These are phyloP conservation scores for Podargus strigoides DNA, from an alignment of 2,797 vertebrate genomes.

Conservation along the genomic window DNA sequence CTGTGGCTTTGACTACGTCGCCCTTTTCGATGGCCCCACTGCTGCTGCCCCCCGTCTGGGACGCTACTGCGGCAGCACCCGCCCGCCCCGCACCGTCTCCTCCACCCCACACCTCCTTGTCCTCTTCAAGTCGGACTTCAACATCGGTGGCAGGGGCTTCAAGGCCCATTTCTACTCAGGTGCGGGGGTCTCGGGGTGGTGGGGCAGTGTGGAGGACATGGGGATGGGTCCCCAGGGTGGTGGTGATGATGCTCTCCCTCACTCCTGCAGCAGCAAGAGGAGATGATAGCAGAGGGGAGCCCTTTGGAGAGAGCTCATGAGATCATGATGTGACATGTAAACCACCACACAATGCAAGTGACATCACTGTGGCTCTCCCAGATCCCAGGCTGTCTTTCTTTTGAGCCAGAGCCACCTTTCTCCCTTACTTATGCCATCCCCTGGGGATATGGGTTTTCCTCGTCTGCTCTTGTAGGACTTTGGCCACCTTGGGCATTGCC, in stretches of 20 bases:
- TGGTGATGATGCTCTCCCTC: neutral
- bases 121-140: slow-evolving; percentile 95
- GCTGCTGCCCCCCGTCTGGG: slow-evolving; percentile 76
- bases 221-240: neutral
- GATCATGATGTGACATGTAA: neutral
- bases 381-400: neutral
- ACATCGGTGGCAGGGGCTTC: slow-evolving; percentile 94
- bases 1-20: slow-evolving; percentile 92
- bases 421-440: neutral
- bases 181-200: slow-evolving; percentile 4
- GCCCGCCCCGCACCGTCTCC: slow-evolving; percentile 81
- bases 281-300: accelerated
- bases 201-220: neutral
- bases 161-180: slow-evolving; percentile 94
- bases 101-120: slow-evolving; percentile 84
- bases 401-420: neutral
- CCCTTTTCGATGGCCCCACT: slow-evolving; percentile 86
- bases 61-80: slow-evolving; percentile 84
- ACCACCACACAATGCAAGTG: neutral
- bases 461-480: neutral
- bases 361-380: neutral
- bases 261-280: neutral
- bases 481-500: neutral
- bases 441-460: neutral
- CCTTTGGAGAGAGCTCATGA: neutral